Conservation (phyloP, 23 tunicate genomes). For the Ciona savignyi region DNA sequence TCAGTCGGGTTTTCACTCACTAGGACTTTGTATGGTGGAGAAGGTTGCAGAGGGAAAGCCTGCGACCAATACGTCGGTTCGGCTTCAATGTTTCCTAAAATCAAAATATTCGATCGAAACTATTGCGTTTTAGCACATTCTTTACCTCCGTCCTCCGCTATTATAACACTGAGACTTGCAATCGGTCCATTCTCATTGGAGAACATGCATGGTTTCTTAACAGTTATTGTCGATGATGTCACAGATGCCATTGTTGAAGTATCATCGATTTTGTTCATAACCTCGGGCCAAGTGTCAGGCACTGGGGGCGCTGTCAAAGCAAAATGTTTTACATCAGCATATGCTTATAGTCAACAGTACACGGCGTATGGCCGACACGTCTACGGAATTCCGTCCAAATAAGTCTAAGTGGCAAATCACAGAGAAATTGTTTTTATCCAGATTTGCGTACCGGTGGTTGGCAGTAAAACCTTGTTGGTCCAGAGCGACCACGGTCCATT, state of each 20-base stretch:
- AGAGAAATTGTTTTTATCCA: too few relatives aligned
- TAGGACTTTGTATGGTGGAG: slow-evolving; percentile 48
- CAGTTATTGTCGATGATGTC: slow-evolving; percentile 28
- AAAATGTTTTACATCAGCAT: too few relatives aligned
- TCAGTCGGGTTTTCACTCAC: slow-evolving; percentile 11
- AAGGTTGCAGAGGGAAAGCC: slow-evolving; percentile 19
- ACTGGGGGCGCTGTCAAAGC: slow-evolving; percentile 36
- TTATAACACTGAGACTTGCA: slow-evolving; percentile 35
- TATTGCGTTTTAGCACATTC: not conserved
- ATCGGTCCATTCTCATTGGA: slow-evolving; percentile 62
- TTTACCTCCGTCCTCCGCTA: slow-evolving; percentile 43
- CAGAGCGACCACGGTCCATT: slow-evolving; percentile 69
- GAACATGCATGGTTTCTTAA: slow-evolving; percentile 40
- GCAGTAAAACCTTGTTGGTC: slow-evolving; percentile 23
- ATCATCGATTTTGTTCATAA: not conserved
- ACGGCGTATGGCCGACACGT: too few relatives aligned
- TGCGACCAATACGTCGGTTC: slow-evolving; percentile 43
- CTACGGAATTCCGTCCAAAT: too few relatives aligned
- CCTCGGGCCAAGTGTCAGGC: not conserved
- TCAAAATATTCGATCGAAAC: not conserved
- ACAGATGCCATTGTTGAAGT: too few relatives aligned
- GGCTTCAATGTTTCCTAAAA: slow-evolving; percentile 21
- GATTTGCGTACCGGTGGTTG: slow-evolving; percentile 25
- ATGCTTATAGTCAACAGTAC: too few relatives aligned
- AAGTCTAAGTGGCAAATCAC: too few relatives aligned